Evolutionary conservation across 2,888 invertebrate genomes (phyloP).

Genomic region (Willowsia nigromaculata): DNA sequence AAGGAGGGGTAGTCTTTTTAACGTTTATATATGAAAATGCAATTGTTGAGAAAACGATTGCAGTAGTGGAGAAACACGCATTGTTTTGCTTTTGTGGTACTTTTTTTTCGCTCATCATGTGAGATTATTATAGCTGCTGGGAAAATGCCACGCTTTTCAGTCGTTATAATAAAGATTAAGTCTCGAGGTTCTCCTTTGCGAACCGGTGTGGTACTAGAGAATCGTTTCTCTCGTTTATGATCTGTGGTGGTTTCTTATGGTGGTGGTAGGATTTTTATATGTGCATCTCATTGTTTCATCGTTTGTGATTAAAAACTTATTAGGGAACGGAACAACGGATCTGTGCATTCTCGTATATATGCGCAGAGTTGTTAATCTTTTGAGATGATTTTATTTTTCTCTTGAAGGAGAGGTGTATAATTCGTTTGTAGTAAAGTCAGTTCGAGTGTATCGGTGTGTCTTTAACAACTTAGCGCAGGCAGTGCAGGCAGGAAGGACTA

Average conservation of each 20-base stretch:
- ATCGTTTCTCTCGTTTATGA: no score
- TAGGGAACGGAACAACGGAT: neutral
- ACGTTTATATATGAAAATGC: neutral
- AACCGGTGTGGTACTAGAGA: no score
- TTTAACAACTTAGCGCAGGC: neutral
- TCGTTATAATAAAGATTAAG: constrained; percentile 35
- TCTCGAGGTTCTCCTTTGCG: neutral
- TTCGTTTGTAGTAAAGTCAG: no score
- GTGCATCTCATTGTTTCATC: constrained; percentile 16
- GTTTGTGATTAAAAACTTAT: neutral
- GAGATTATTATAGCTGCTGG: constrained; percentile 27
- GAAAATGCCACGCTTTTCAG: constrained; percentile 69
- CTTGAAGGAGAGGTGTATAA: no score
- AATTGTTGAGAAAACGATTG: neutral
- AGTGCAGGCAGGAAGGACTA: neutral
- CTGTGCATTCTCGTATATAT: no score
- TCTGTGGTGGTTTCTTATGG: neutral
- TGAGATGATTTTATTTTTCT: no score
- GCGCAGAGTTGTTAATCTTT: no score
- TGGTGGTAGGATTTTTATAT: neutral
- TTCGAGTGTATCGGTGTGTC: neutral
- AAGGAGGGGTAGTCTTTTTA: neutral
- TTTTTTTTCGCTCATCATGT: constrained; percentile 32
- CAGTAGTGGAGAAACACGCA: neutral
- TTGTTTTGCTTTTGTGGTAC: no score